Percentiles rank a stretch among this genome's conserved stretches.
Conservation (phyloP, 2,113 vertebrate genomes). For the Cichladusa arquata region DNA sequence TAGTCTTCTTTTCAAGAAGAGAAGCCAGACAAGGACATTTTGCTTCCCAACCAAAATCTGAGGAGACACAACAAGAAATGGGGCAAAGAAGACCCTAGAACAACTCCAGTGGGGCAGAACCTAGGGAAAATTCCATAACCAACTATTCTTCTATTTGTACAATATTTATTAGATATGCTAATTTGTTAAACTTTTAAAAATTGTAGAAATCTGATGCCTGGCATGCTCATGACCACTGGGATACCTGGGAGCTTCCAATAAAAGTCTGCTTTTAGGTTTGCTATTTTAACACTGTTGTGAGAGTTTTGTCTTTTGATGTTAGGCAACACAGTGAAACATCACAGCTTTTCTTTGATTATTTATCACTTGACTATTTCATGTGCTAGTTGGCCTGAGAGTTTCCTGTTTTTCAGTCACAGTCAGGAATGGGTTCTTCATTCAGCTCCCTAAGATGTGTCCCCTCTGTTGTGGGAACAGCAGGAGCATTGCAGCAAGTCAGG, state of each 20-base stretch:
- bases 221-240: no score
- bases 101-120: background rate
- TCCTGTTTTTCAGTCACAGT: background rate
- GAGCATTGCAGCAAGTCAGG: background rate
- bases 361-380: background rate
- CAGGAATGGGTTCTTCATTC: background rate
- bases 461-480: background rate
- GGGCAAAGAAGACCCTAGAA: background rate
- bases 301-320: background rate
- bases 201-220: fast-evolving
- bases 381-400: background rate
- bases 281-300: background rate
- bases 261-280: background rate
- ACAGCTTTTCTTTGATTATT: background rate
- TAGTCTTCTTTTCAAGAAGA: background rate
- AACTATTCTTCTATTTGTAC: background rate
- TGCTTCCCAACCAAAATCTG: background rate
- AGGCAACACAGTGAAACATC: background rate
- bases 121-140: background rate
- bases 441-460: background rate
- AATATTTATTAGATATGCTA: background rate
- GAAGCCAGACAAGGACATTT: background rate
- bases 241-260: background rate
- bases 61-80: background rate
- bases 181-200: background rate